These are phyloP conservation scores for Odontothrips loti DNA, from an alignment of 2,888 invertebrate genomes.

Conservation along the genomic window DNA sequence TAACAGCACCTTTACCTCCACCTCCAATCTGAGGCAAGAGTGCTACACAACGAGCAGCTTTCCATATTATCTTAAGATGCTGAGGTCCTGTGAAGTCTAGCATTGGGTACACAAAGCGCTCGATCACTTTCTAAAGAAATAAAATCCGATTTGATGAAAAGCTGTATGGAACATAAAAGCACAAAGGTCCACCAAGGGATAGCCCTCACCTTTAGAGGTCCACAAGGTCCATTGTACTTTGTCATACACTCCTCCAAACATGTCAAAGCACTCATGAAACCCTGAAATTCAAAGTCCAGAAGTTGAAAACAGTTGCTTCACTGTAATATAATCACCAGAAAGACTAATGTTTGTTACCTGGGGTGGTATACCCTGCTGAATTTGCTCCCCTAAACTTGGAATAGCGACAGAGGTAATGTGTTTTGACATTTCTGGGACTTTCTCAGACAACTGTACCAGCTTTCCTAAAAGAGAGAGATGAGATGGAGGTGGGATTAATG, in stretches of 20 bases:
- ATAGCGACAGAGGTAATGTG: not conserved
- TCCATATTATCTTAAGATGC: constrained; percentile 14
- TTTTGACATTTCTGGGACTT: not conserved
- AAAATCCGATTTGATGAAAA: not conserved
- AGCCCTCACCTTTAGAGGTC: not conserved
- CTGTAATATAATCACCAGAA: not conserved
- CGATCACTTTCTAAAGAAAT: not conserved
- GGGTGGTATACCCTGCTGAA: not conserved
- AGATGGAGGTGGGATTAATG: not conserved
- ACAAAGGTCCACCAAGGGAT: not conserved
- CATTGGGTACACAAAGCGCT: not conserved
- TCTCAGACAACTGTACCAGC: not conserved
- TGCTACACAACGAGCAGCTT: not conserved
- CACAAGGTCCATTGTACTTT: not conserved
- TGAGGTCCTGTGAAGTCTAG: constrained; percentile 17
- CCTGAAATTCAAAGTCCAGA: not conserved
- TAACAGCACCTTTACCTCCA: not conserved
- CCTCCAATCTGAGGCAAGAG: not conserved
- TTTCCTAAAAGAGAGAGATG: not conserved
- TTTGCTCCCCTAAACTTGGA: not conserved
- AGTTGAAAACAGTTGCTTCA: not conserved
- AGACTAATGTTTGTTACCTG: not conserved
- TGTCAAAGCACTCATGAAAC: constrained; percentile 29
- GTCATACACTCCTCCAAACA: constrained; percentile 45
- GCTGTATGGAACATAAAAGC: not conserved